Evolutionary conservation across 1,140 invertebrate species (phyloP), one percentile per base, ranked within the genome.

Genomic region (Drosophila triauraria): DNA sequence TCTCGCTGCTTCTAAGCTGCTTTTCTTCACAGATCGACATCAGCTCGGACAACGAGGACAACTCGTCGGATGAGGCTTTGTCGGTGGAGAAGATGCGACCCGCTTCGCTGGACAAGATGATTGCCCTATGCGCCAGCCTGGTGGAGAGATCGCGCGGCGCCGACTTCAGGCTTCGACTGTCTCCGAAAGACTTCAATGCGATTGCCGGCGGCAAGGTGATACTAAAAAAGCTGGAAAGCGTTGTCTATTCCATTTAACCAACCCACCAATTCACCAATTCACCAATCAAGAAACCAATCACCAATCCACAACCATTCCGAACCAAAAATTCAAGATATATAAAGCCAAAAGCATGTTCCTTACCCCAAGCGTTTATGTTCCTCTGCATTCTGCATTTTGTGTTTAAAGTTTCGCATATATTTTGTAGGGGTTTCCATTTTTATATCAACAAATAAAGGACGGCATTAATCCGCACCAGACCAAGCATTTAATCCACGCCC

Each of bases 71-170:
- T 62, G 94, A 94, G 72, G 93, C 92, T n/a, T 75, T 93, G 6
- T 93, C 92, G 5, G 82, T 93, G 4, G 94, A 95, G 72, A 98
- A 98, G 91, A 95, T 97, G 61, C 95, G 97, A 77, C 97, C 97
- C 0, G 96, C 97, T 2, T 98, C 98, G 0, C 93, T 99, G n/a
- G 98, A 98, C 92, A 99, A 99, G 93, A 99, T 99, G 98, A 98
- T 99, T 51, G 96, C 97, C 8, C 93, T 99, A 6, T 96, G 98
- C 32, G 97, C 97, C 5, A 95, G 96, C 2, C 94, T 99, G 32
- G 97, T 98, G 25, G 98, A 99, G 91, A 96, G 97, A 62, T 98
- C 97, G 30, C 93, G 98, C 17, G 96, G 96, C 65, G 94, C 96
- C 8, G 95, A 96, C 93, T 96, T 94, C 70, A 94, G 95, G 64